Percentiles rank a stretch among this genome's conserved stretches.
phyloP scores from a whole-genome alignment of 2,797 vertebrate species.

The Oophaga sylvatica region DNA sequence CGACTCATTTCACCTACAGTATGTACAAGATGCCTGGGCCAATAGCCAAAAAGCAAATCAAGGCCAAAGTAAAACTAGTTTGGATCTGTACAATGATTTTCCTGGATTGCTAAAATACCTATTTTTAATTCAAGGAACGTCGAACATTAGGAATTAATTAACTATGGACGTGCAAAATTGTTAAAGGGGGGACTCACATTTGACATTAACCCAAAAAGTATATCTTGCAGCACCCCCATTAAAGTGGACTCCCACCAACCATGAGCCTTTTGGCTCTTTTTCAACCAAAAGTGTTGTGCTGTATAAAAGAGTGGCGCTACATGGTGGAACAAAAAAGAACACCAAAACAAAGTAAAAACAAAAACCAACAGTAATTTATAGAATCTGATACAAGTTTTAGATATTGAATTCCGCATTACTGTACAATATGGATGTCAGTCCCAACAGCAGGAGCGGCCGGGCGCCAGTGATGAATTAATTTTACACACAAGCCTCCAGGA shows the following conservation, averaged over 20 bases:
- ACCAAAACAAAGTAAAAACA: no score
- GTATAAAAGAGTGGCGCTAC: no score
- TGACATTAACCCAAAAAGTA: no score
- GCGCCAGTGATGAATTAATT: background rate
- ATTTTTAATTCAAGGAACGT: background rate
- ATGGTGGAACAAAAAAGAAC: no score
- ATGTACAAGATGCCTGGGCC: conserved; percentile 19
- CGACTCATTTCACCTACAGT: conserved; percentile 23
- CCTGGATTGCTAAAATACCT: background rate
- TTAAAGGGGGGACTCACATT: no score
- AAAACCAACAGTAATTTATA: background rate
- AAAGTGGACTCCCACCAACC: no score
- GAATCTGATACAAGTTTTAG: background rate
- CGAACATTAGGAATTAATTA: background rate
- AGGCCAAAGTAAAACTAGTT: background rate
- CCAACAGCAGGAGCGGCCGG: background rate
- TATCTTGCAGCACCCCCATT: no score
- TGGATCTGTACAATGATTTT: background rate
- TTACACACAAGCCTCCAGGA: background rate
- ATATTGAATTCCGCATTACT: background rate
- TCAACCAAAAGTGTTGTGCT: no score
- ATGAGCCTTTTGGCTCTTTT: no score
- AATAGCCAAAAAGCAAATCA: conserved; percentile 2
- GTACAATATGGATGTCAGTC: background rate
- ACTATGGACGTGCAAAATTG: background rate